phyloP scores from a whole-genome alignment of 2,113 vertebrate species.

The Zosterops japonicus region DNA sequence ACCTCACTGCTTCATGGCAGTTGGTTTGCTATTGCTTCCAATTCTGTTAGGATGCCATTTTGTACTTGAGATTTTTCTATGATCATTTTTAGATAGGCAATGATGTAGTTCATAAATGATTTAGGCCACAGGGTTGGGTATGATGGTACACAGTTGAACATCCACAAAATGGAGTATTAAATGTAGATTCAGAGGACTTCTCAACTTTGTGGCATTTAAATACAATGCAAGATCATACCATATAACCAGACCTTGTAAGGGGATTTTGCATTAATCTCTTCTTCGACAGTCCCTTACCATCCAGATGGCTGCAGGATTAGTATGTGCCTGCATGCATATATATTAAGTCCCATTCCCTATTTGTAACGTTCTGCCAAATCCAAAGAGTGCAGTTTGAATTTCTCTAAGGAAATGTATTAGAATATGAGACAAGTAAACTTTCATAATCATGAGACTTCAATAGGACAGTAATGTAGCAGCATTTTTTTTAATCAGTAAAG shows the following conservation, averaged over 20 bases:
- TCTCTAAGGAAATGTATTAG: constrained; percentile 63
- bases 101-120: constrained; percentile 63
- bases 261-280: constrained; percentile 54
- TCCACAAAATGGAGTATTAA: constrained; percentile 61
- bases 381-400: constrained; percentile 63
- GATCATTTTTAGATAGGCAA: constrained; percentile 69
- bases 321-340: constrained; percentile 76
- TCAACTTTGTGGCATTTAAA: constrained; percentile 63
- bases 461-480: constrained; percentile 72
- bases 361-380: constrained; percentile 63
- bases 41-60: constrained; percentile 79
- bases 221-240: constrained; percentile 43
- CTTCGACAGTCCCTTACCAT: constrained; percentile 53
- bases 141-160: constrained; percentile 44
- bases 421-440: constrained; percentile 63
- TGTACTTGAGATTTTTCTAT: constrained; percentile 71
- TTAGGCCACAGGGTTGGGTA: constrained; percentile 68
- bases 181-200: constrained; percentile 40
- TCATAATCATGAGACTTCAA: constrained; percentile 72
- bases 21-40: constrained; percentile 86
- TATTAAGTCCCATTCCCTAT: constrained; percentile 62
- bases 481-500: not conserved
- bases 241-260: constrained; percentile 45
- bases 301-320: constrained; percentile 74
- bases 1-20: constrained; percentile 86